Base-by-base conservation (phyloP, 2,797 vertebrate genomes). In the Alcedo quadribrachys region DNA sequence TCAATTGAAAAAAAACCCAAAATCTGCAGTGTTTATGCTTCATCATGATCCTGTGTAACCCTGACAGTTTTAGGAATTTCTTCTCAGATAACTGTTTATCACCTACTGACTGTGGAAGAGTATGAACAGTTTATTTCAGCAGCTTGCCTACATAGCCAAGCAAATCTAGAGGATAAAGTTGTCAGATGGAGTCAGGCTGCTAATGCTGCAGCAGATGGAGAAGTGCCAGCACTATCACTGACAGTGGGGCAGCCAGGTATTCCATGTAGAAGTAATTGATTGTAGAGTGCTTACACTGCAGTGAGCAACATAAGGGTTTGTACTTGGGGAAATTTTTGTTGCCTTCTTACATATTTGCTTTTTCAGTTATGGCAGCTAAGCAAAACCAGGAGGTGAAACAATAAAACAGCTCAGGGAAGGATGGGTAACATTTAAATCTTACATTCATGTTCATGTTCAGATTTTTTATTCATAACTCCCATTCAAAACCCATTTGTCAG, bases 151-250 rank as follows among this genome's bases (percentile, higher is more conserved):
- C 35, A 67, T 5, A 76, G 63, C 27, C 53, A n/a, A 60, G 30
- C 40, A 90, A 68, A 75, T 81, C 62, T 62, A 63, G 51, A 81
- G 18, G 27, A 94, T 69, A 50, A 81, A 81, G 9, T 55, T 85
- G 62, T 58, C 53, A 70, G 42, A 4, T 9, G 10, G 62, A 71
- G 50, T 9, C 5, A 1, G 37, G 33, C 35, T 61, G 70, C 42
- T 57, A 67, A 57, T 65, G 35, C 53, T 78, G 79, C 79, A 68
- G 65, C 35, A 85, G 37, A 60, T 50, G 54, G 71, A 60, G 42
- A 92, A 42, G 58, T 50, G 42, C 32, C 53, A 27, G 53, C 60
- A 16, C 65, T 78, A 27, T 28, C 51, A 40, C 18, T 71, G 82
- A 45, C 48, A 35, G 4, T 5, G 61, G 42, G n/a, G 27, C 46